Percentiles rank a stretch among this genome's conserved stretches.
Evolutionary conservation across 2,797 vertebrate species (phyloP).

Genomic region (Echeneis naucrates): DNA sequence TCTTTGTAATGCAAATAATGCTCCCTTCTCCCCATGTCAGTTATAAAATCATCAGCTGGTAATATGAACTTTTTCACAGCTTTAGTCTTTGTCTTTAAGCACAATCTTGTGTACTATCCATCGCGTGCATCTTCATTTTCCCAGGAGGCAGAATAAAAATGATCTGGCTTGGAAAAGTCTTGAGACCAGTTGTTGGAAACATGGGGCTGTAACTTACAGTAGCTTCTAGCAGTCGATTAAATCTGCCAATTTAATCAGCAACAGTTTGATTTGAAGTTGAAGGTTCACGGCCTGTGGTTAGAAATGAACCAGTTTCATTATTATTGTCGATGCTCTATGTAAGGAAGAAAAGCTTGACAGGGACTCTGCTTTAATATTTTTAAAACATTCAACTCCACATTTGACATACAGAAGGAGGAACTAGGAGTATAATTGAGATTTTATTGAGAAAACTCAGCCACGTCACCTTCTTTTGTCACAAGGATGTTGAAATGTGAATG

Average conservation of each 20-base stretch:
- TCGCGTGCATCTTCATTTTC: background rate
- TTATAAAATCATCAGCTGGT: background rate
- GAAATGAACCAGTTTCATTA: background rate
- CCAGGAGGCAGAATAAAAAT: background rate
- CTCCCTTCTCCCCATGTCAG: too few relatives aligned
- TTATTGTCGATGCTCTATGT: background rate
- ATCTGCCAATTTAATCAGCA: background rate
- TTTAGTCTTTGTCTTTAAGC: background rate
- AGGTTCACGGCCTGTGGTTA: background rate
- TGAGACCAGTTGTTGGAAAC: background rate
- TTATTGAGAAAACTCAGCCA: conserved; percentile 32
- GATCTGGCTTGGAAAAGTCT: background rate
- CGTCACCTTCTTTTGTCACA: conserved; percentile 60
- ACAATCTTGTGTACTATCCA: background rate
- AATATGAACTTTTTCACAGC: too few relatives aligned
- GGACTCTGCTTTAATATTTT: too few relatives aligned
- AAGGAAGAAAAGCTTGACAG: conserved; percentile 1
- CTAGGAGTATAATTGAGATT: conserved; percentile 41
- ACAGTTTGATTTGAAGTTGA: background rate
- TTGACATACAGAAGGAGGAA: conserved; percentile 18
- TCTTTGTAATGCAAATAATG: background rate
- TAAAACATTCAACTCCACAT: background rate
- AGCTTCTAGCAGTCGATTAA: background rate
- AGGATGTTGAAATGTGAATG: conserved; percentile 76
- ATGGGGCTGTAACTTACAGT: background rate